A percentile compares a stretch with the other conserved stretches of the same genome.
These are phyloP conservation scores for Epicauta chinensis DNA, from an alignment of 1,140 invertebrate species.

Conservation along the genomic window DNA sequence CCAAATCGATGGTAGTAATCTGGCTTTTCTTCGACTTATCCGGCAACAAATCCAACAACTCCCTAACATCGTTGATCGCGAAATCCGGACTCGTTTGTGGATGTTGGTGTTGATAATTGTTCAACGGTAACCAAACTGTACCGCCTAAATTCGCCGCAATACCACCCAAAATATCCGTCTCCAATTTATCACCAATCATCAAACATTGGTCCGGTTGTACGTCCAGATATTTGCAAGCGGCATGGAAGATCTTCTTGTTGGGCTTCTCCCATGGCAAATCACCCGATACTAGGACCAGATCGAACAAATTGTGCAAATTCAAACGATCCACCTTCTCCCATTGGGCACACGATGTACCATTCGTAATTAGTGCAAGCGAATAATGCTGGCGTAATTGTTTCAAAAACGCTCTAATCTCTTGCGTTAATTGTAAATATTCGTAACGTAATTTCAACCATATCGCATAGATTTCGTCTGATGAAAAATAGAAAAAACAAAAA, in stretches of 20 bases:
- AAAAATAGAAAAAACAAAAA: too few relatives aligned
- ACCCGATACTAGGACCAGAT: constrained; percentile 71
- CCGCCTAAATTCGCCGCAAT: constrained; percentile 65
- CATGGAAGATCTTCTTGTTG: constrained; percentile 66
- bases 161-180: constrained; percentile 79
- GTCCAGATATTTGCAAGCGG: constrained; percentile 65
- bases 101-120: constrained; percentile 4
- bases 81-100: constrained; percentile 28
- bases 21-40: too few relatives aligned
- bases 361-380: constrained; percentile 70
- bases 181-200: constrained; percentile 81
- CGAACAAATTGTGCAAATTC: constrained; percentile 63
- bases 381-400: constrained; percentile 61
- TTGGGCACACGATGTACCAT: constrained; percentile 75
- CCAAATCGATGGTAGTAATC: constrained; percentile 18
- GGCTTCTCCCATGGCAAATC: constrained; percentile 81
- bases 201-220: constrained; percentile 66
- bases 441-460: constrained; percentile 72
- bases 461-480: constrained; percentile 59
- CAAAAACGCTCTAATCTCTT: constrained; percentile 60
- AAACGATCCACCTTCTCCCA: constrained; percentile 77
- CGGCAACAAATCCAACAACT: constrained; percentile 30
- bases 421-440: constrained; percentile 57
- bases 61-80: constrained; percentile 31
- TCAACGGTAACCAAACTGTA: constrained; percentile 70